A percentile compares a stretch with the other conserved stretches of the same genome.
Conservation (phyloP, 1,140 invertebrate species). For the Euwallacea similis region DNA sequence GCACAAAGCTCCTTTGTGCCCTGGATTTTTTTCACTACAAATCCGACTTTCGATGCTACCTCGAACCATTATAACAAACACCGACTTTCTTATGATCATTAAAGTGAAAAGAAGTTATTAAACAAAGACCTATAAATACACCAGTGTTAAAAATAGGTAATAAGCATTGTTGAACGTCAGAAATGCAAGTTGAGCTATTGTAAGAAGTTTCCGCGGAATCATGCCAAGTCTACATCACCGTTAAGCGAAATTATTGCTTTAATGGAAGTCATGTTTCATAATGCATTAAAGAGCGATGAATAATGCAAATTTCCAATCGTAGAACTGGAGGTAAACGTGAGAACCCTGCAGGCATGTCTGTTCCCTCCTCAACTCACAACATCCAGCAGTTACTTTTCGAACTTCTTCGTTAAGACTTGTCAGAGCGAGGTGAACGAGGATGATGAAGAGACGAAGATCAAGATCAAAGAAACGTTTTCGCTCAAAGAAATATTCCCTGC, state of each 20-base stretch:
- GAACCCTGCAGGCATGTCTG: conserved; percentile 36
- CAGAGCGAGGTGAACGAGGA: conserved; percentile 20
- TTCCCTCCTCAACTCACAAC: conserved; percentile 38
- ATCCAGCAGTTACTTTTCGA: conserved; percentile 40
- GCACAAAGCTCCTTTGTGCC: too few relatives aligned
- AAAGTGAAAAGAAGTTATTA: too few relatives aligned
- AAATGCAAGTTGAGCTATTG: conserved; percentile 1
- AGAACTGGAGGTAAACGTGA: conserved; percentile 37
- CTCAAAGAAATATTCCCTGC: conserved; percentile 67
- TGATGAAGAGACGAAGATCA: conserved; percentile 34
- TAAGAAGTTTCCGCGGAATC: conserved; percentile 16
- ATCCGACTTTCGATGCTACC: too few relatives aligned
- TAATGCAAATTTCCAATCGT: conserved; percentile 13
- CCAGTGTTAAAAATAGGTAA: conserved; percentile 7
- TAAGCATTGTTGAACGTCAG: conserved; percentile 16
- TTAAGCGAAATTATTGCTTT: conserved; percentile 9
- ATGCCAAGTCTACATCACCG: conserved; percentile 19
- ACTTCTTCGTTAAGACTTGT: conserved; percentile 39
- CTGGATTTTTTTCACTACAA: too few relatives aligned
- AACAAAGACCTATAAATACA: too few relatives aligned
- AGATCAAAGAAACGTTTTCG: conserved; percentile 45
- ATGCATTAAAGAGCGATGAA: background rate
- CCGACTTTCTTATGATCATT: too few relatives aligned
- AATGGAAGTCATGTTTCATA: conserved; percentile 9
- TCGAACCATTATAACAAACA: too few relatives aligned